Evolutionary conservation across 2,797 vertebrate species (phyloP).

Genomic region (Ctenopoma multispine): DNA sequence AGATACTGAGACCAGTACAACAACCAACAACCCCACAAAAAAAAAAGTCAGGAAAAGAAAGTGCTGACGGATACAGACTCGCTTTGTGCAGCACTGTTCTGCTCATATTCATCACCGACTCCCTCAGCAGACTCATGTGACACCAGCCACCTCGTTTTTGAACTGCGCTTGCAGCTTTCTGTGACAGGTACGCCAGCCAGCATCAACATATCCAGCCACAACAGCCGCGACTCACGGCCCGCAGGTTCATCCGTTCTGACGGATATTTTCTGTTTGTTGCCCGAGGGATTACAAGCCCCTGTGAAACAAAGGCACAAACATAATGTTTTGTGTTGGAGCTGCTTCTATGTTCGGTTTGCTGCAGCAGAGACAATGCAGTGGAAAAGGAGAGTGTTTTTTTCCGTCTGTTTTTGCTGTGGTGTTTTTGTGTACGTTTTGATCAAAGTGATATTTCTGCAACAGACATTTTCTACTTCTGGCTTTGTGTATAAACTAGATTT

Average conservation of each 20-base stretch:
- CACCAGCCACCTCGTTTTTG: slow-evolving; percentile 79
- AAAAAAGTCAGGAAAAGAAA: slow-evolving; percentile 30
- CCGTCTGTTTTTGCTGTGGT: slow-evolving; percentile 41
- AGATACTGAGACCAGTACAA: background rate
- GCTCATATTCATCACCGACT: slow-evolving; percentile 55
- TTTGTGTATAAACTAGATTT: slow-evolving; percentile 12
- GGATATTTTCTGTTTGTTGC: slow-evolving; percentile 83
- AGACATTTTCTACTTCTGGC: slow-evolving; percentile 15
- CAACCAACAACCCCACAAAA: background rate
- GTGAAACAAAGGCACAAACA: slow-evolving; percentile 77
- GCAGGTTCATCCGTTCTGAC: slow-evolving; percentile 79
- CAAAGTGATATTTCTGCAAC: slow-evolving; percentile 30
- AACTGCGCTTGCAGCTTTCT: slow-evolving; percentile 73
- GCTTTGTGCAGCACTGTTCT: slow-evolving; percentile 32
- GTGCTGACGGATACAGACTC: slow-evolving; percentile 58
- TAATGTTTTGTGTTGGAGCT: slow-evolving; percentile 78
- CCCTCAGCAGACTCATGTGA: slow-evolving; percentile 70
- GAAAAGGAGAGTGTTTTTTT: background rate
- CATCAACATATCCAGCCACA: slow-evolving; percentile 74
- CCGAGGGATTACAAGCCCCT: slow-evolving; percentile 73
- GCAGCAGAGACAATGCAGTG: slow-evolving; percentile 15
- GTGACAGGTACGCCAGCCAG: slow-evolving; percentile 82
- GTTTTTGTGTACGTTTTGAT: slow-evolving; percentile 29
- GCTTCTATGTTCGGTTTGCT: slow-evolving; percentile 62
- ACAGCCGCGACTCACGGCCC: slow-evolving; percentile 61